Evolutionary conservation across 2,888 invertebrate genomes (phyloP).

Genomic region (Cataglyphis altisquamis): DNA sequence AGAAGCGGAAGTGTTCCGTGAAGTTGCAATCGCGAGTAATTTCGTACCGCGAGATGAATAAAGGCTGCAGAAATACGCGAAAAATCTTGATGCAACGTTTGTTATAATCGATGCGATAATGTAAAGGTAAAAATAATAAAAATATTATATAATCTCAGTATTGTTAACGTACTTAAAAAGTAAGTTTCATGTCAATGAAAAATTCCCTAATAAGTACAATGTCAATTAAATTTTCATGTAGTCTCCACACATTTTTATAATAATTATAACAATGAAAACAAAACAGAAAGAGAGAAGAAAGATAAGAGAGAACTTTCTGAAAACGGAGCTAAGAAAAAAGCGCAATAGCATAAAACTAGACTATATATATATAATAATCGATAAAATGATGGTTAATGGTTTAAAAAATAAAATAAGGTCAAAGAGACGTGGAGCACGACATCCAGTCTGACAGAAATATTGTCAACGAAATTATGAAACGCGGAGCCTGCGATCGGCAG

Average conservation of each 20-base stretch:
- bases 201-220: background rate
- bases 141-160: no score
- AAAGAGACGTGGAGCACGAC: background rate
- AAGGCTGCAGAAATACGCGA: background rate
- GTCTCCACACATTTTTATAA: background rate
- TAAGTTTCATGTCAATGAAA: background rate
- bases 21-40: slow-evolving; percentile 8
- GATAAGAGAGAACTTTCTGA: background rate
- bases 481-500: slow-evolving; percentile 34
- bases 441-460: slow-evolving; percentile 25
- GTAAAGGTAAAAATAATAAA: slow-evolving; percentile 8
- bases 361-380: background rate
- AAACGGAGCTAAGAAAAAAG: background rate
- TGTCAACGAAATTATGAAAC: slow-evolving; percentile 36
- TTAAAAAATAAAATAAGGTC: slow-evolving; percentile 4
- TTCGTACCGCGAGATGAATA: background rate
- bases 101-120: background rate
- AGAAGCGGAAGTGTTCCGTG: background rate
- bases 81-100: background rate
- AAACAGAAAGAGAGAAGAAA: background rate
- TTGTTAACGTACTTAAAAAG: background rate
- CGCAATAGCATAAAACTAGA: background rate
- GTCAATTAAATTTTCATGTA: background rate
- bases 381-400: background rate
- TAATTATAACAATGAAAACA: background rate